phyloP scores from a whole-genome alignment of 92 coral and sea anemone species.

The Epizoanthus stellaris region DNA sequence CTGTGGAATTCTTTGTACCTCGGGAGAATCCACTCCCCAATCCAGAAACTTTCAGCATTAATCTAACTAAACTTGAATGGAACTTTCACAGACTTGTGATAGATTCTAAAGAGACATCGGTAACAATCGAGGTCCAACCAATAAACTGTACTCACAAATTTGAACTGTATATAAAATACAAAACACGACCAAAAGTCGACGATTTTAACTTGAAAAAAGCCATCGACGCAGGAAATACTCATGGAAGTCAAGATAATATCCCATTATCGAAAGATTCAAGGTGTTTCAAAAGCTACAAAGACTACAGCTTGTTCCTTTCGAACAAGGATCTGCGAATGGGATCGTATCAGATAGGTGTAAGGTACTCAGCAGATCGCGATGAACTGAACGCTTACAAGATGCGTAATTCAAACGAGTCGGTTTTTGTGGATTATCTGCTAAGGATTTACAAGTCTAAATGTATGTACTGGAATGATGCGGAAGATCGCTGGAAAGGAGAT shows the following conservation, averaged over 20 bases:
- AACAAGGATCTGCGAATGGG: slow-evolving; percentile 52
- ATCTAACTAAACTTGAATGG: slow-evolving; percentile 40
- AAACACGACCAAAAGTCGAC: slow-evolving; percentile 45
- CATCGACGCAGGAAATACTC: slow-evolving; percentile 11
- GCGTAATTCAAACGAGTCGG: slow-evolving; percentile 19
- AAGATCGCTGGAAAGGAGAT: slow-evolving; percentile 73
- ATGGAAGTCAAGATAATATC: neutral
- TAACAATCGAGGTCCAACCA: slow-evolving; percentile 65
- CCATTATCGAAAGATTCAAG: slow-evolving; percentile 12
- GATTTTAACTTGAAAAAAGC: slow-evolving; percentile 55
- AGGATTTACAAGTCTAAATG: slow-evolving; percentile 77
- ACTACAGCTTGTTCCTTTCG: slow-evolving; percentile 59
- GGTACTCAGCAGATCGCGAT: slow-evolving; percentile 11
- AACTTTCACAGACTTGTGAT: slow-evolving; percentile 59
- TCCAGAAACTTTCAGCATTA: slow-evolving; percentile 38
- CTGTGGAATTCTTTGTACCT: slow-evolving; percentile 61
- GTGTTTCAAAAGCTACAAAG: slow-evolving; percentile 40
- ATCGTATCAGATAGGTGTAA: slow-evolving; percentile 63
- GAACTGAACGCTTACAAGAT: slow-evolving; percentile 9
- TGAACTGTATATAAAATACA: slow-evolving; percentile 42
- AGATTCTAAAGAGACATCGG: slow-evolving; percentile 56
- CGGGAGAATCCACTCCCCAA: slow-evolving; percentile 51
- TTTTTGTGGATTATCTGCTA: slow-evolving; percentile 54
- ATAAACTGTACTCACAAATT: slow-evolving; percentile 57
- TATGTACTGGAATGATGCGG: slow-evolving; percentile 75